Evolutionary conservation across 1,140 invertebrate species (phyloP).

Genomic region (Drosophila gunungcola): DNA sequence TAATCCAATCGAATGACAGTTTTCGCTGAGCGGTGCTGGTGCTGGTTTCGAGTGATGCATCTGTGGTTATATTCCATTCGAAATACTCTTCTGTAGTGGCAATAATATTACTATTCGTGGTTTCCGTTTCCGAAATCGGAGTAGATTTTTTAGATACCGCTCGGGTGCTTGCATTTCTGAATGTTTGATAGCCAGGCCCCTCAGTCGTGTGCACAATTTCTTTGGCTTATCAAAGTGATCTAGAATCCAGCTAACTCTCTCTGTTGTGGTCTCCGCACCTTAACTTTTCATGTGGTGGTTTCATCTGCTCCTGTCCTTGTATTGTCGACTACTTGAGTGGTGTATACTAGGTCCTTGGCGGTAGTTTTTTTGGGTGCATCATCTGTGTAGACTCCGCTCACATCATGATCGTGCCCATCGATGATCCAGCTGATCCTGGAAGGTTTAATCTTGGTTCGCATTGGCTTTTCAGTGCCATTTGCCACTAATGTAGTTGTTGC

Average conservation of each 20-base stretch:
- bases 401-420: slow-evolving; percentile 68
- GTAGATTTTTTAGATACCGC: not conserved
- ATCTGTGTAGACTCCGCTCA: slow-evolving; percentile 48
- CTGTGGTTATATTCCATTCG: slow-evolving; percentile 1
- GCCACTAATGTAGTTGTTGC: not conserved
- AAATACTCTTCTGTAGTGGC: not conserved
- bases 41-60: not conserved
- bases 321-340: slow-evolving; percentile 1
- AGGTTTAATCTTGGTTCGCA: slow-evolving; percentile 64
- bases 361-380: slow-evolving; percentile 38
- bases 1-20: slow-evolving; percentile 49
- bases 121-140: not conserved
- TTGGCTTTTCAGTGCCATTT: slow-evolving; percentile 39
- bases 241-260: slow-evolving; percentile 59
- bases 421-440: slow-evolving; percentile 74
- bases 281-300: not conserved
- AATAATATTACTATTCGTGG: not conserved
- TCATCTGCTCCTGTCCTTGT: not conserved
- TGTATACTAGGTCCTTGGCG: slow-evolving; percentile 6
- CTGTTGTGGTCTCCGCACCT: slow-evolving; percentile 31
- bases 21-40: slow-evolving; percentile 19
- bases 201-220: slow-evolving; percentile 62
- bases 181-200: slow-evolving; percentile 10
- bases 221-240: slow-evolving; percentile 64
- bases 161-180: slow-evolving; percentile 2